Evolutionary conservation across 2,113 vertebrate genomes (phyloP), one percentile per base, ranked within the genome.

Genomic region (Drymodes brunneopygia): DNA sequence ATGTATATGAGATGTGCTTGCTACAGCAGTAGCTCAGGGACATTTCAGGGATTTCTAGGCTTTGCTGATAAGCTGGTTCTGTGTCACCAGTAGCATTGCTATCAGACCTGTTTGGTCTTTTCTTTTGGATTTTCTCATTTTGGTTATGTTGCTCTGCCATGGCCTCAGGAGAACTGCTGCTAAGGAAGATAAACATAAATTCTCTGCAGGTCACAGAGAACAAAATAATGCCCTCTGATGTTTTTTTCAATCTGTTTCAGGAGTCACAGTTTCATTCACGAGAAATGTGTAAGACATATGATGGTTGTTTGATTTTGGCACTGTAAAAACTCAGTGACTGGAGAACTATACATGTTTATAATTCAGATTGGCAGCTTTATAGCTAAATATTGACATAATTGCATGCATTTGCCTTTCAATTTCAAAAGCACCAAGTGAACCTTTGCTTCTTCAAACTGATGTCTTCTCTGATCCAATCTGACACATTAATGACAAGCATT

Each of bases 311-410:
- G 65, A 62, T 89, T 93, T 78, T 85, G 83, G 72, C 72, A 90
- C 57, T 58, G 35, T 4, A 12, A 62, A 91, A 92, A 54, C 44
- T 54, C 60, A 62, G 27, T 15, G 23, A 60, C 47, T 60, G 33
- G 29, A 80, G 31, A 73, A 16, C 54, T 95, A 65, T 82, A 65
- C n/a, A n/a, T 70, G 60, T 92, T 96, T 86, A 44, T 94, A 72
- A 86, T 84, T 94, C n/a, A 70, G 42, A 92, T 90, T 95, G 96
- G 67, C 92, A 97, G 60, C 45, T 79, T 86, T 91, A 72, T 72
- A 69, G 88, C 81, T 94, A 94, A 97, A 96, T 95, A 96, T 88
- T 96, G 81, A 84, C 47, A 70, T 81, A 75, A 91, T 72, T 91
- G 20, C 24, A 20, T 66, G 42, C n/a, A 47, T 81, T 95, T 90